Percentiles rank a stretch among this genome's conserved stretches.
Evolutionary conservation across 2,888 invertebrate species (phyloP).

Genomic region (Eumerus sabulonum): DNA sequence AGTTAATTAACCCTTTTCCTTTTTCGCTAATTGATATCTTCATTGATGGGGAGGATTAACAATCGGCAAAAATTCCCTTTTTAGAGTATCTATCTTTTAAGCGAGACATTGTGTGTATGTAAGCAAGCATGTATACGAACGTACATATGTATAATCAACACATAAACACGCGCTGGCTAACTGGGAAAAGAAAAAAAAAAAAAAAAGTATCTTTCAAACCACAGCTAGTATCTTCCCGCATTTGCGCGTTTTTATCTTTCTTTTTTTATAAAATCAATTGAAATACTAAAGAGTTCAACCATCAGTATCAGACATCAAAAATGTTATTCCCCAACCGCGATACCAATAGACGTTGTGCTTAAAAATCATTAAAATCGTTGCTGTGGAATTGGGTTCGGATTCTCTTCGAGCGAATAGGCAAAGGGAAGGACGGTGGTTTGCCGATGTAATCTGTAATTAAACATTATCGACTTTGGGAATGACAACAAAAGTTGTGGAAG

Average conservation of each 20-base stretch:
- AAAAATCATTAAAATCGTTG: constrained; percentile 66
- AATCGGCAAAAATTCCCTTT: constrained; percentile 39
- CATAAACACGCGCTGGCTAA: background rate
- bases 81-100: background rate
- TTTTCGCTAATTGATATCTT: constrained; percentile 67
- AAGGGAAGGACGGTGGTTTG: constrained; percentile 38
- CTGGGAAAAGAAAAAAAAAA: constrained; percentile 11
- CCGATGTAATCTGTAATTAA: constrained; percentile 72
- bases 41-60: constrained; percentile 56
- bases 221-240: constrained; percentile 58
- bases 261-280: constrained; percentile 65
- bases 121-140: no score
- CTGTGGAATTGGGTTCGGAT: constrained; percentile 3
- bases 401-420: background rate
- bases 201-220: constrained; percentile 49
- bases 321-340: constrained; percentile 21
- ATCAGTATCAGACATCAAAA: constrained; percentile 67
- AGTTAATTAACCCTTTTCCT: constrained; percentile 79
- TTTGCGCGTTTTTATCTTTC: constrained; percentile 56
- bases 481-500: constrained; percentile 71
- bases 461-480: constrained; percentile 74
- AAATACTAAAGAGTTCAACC: constrained; percentile 54
- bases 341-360: constrained; percentile 42
- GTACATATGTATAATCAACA: no score
- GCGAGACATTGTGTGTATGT: no score